These are phyloP conservation scores for Chaetorhynchus papuensis DNA, from an alignment of 2,113 vertebrate species.

Conservation along the genomic window DNA sequence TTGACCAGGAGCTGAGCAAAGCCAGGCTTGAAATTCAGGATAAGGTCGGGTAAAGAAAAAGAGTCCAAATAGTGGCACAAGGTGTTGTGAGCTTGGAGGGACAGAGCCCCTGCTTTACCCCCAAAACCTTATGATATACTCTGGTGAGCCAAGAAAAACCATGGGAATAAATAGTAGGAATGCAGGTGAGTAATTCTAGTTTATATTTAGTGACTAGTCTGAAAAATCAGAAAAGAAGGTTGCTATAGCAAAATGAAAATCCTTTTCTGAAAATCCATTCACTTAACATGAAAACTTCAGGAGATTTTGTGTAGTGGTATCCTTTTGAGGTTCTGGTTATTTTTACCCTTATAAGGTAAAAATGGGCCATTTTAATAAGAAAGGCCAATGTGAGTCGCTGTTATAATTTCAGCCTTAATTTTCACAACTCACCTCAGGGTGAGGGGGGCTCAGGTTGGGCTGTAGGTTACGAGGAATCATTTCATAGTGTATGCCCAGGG, in stretches of 20 bases:
- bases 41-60: background rate
- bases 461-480: background rate
- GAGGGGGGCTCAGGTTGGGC: background rate
- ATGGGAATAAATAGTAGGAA: background rate
- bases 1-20: background rate
- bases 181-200: background rate
- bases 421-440: too few species aligned
- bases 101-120: background rate
- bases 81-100: rapidly evolving
- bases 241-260: background rate
- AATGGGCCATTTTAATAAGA: background rate
- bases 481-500: background rate
- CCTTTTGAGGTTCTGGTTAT: background rate
- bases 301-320: background rate
- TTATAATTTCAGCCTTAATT: background rate
- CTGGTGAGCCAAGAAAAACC: background rate
- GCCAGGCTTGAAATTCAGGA: background rate
- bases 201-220: background rate
- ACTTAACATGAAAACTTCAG: background rate
- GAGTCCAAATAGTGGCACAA: rapidly evolving
- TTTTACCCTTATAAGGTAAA: background rate
- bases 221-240: background rate
- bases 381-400: background rate
- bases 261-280: background rate
- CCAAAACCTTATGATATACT: background rate